Evolutionary conservation across 2,888 invertebrate genomes (phyloP).

Genomic region (Argyresthia albistria): DNA sequence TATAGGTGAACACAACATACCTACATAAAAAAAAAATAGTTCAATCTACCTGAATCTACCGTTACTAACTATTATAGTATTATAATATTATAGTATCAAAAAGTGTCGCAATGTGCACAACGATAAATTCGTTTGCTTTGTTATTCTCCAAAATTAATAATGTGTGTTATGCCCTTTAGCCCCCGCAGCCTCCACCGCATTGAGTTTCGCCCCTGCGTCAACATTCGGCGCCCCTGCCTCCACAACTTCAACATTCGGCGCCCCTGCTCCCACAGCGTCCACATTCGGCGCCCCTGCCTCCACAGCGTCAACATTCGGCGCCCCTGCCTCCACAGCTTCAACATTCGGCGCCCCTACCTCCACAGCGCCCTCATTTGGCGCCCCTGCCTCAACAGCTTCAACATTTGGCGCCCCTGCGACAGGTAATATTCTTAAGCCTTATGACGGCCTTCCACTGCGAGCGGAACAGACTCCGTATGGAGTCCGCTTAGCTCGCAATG

Average conservation of each 20-base stretch:
- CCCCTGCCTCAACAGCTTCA: constrained; percentile 11
- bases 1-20: no score
- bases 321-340: constrained; percentile 11
- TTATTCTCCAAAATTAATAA: no score
- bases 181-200: not conserved
- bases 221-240: not conserved
- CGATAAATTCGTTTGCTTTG: no score
- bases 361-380: constrained; percentile 1
- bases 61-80: no score
- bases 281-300: not conserved
- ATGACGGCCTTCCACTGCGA: no score
- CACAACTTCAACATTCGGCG: not conserved
- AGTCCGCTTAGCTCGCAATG: no score
- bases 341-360: constrained; percentile 13
- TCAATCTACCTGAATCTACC: no score
- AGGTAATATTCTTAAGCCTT: not conserved
- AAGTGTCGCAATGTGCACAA: no score
- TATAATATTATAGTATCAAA: no score
- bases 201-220: not conserved
- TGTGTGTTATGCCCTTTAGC: no score
- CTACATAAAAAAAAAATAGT: no score
- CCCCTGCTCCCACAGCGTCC: constrained; percentile 12
- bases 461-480: no score
- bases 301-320: constrained; percentile 7
- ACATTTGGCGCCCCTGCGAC: constrained; percentile 16